Base-by-base conservation (phyloP, 2,888 invertebrate genomes). In the Dryobota labecula region DNA sequence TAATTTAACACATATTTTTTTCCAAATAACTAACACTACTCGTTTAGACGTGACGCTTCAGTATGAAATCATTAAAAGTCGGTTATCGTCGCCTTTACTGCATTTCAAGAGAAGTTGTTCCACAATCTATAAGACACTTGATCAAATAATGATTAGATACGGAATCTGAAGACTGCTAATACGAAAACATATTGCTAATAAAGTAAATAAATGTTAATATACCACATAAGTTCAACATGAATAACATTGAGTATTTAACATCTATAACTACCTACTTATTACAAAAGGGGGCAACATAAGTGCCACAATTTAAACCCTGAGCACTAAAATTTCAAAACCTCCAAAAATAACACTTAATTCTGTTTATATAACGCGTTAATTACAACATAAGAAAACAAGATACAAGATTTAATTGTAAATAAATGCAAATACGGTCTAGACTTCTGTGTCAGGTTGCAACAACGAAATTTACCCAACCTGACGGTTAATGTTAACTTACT, bases 371-470 rank as follows among this genome's bases (percentile, higher is more conserved):
- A 84, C 68, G 38, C 33, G 62, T 82, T 73, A 84, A 84, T 85
- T 71, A 73, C 73, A 70, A 70, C 60, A 73, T 33, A 60, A 71
- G 60, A 77, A 61, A 75, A 71, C 60, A 68, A 73, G 68, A 76
- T 66, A 68, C 56, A n/a, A n/a, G 69, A 56, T 51, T 75, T 78
- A 83, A 82, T 82, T 86, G 72, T 56, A 57, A 81, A 87, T 83
- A 62, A 62, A 86, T 84, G 79, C 72, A 82, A 86, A 86, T 83
- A 51, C 54, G 47, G 80, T 86, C 84, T 85, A 84, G 82, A 85
- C 82, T 82, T 82, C 56, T 67, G 60, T 69, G 70, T 72, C 76
- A 72, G 30, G 49, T 76, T 73, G 70, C 78, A 82, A 80, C 65
- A 73, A 78, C 69, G 20, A 54, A 68, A 58, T 73, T 82, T 68